A percentile compares a stretch with the other conserved stretches of the same genome.
These are phyloP conservation scores for Xenopus borealis DNA, from an alignment of 2,113 vertebrate genomes.

Conservation along the genomic window DNA sequence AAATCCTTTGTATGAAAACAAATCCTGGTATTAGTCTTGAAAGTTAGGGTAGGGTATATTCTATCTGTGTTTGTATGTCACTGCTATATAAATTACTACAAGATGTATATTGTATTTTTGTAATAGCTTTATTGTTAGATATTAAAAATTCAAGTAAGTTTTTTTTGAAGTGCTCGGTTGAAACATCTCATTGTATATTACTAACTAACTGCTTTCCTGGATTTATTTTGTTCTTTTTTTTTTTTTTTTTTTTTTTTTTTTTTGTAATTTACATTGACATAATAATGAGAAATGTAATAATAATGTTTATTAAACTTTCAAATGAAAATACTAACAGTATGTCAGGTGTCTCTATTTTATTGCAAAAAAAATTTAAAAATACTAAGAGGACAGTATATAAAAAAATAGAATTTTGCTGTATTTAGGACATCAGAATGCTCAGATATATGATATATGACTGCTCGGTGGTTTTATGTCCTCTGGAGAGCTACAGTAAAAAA, in stretches of 20 bases:
- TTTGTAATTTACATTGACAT: constrained; percentile 35
- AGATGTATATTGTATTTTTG: constrained; percentile 35
- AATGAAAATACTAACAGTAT: constrained; percentile 4
- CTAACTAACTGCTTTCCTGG: constrained; percentile 21
- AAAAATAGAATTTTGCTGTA: too few species aligned
- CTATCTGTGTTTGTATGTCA: constrained; percentile 15
- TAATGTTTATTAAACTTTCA: constrained; percentile 33
- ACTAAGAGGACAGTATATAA: too few species aligned
- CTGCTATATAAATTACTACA: constrained; percentile 20
- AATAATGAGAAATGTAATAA: constrained; percentile 32
- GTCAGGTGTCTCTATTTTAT: too few species aligned
- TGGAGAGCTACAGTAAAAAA: too few species aligned
- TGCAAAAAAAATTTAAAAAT: too few species aligned
- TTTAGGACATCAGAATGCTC: too few species aligned
- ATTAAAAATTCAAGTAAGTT: constrained; percentile 29
- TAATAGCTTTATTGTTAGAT: constrained; percentile 30
- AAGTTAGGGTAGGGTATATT: constrained; percentile 11
- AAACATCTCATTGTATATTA: constrained; percentile 27
- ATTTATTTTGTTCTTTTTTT: constrained; percentile 8
- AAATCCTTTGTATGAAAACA: not conserved
- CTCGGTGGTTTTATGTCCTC: too few species aligned
- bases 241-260: constrained; percentile 7
- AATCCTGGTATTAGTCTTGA: not conserved
- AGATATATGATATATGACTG: too few species aligned
- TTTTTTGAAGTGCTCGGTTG: constrained; percentile 32